Conservation (phyloP, 2,888 invertebrate species). For the Dimorphilus gyrociliatus region DNA sequence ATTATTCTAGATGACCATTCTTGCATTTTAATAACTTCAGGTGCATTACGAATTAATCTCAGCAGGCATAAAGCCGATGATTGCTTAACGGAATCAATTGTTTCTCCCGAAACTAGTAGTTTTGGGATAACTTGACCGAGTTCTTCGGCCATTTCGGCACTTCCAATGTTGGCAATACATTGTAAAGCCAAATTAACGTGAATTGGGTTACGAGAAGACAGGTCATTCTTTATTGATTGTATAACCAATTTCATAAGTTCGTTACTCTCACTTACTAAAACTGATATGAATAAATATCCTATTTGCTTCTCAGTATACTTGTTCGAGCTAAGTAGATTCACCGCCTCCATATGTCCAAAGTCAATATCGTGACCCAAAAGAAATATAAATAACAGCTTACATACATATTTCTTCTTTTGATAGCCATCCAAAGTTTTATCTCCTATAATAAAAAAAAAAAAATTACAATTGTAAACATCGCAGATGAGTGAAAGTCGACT, state of each 20-base stretch:
- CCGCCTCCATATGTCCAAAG: slow-evolving; percentile 99
- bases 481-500: neutral
- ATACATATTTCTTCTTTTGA: slow-evolving; percentile 99
- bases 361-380: slow-evolving; percentile 98
- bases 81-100: slow-evolving; percentile 98
- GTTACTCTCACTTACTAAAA: slow-evolving; percentile 93
- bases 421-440: slow-evolving; percentile 99
- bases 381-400: slow-evolving; percentile 97
- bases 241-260: slow-evolving; percentile 97
- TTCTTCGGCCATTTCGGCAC: slow-evolving; percentile 99
- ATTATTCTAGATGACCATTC: slow-evolving; percentile 99
- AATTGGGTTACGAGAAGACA: slow-evolving; percentile 79
- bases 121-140: slow-evolving; percentile 96
- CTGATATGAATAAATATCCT: slow-evolving; percentile 98
- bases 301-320: slow-evolving; percentile 99
- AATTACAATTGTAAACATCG: no score
- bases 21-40: slow-evolving; percentile 76
- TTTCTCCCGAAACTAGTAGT: slow-evolving; percentile 91
- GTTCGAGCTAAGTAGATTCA: slow-evolving; percentile 94
- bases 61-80: slow-evolving; percentile 92
- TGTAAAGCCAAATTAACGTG: slow-evolving; percentile 95
- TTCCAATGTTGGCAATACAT: slow-evolving; percentile 98
- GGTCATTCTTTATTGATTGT: slow-evolving; percentile 96
- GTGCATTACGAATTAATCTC: slow-evolving; percentile 78
- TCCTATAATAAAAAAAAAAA: slow-evolving; percentile 41